Evolutionary conservation across 2,113 vertebrate species (phyloP).

Genomic region (Myodes glareolus): DNA sequence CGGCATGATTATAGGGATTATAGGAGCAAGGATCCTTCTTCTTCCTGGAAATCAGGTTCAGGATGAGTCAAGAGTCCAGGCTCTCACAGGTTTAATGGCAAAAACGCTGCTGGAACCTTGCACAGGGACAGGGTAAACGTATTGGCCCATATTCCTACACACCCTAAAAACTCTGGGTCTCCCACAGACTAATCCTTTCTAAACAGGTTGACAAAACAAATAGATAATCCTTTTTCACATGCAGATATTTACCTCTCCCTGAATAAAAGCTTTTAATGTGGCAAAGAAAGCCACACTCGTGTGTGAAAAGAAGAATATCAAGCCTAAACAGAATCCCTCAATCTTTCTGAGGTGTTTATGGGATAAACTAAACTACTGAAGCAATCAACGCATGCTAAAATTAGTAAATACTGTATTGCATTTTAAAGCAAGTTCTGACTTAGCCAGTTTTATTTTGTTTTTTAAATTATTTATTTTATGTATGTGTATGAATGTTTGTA

Average conservation of each 20-base stretch:
- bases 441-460: not conserved
- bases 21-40: conserved; percentile 1
- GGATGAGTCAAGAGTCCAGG: conserved; percentile 7
- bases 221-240: not conserved
- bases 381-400: not conserved
- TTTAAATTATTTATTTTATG: not conserved
- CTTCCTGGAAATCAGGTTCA: not conserved
- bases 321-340: not conserved
- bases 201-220: not conserved
- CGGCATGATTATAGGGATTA: conserved; percentile 25
- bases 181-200: not conserved
- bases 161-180: not conserved
- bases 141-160: not conserved
- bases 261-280: conserved; percentile 20
- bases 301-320: not conserved
- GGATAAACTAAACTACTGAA: not conserved
- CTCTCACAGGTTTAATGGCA: not conserved
- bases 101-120: not conserved
- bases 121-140: not conserved
- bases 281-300: conserved; percentile 24
- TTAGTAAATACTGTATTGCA: not conserved
- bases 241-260: not conserved
- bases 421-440: not conserved
- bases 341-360: not conserved
- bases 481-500: not conserved